Conservation (phyloP, 2,888 invertebrate species). For the Aphodius sticticus region DNA sequence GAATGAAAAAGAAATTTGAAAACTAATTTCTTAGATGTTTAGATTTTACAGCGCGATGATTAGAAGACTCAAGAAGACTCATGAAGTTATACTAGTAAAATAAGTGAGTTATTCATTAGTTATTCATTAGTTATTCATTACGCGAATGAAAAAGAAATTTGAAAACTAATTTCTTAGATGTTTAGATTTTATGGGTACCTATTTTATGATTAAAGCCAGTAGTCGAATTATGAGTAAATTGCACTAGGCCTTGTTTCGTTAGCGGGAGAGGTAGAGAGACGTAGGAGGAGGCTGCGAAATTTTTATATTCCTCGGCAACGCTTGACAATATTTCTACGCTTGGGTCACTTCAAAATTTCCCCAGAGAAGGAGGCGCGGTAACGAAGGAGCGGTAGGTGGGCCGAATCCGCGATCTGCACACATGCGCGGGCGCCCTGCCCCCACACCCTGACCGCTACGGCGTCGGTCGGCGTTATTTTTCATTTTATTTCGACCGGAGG, state of each 20-base stretch:
- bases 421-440: constrained; percentile 18
- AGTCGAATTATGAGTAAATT: background rate
- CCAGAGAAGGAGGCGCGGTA: constrained; percentile 40
- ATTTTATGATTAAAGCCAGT: background rate
- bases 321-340: constrained; percentile 50
- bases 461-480: constrained; percentile 50
- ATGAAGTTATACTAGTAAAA: no score
- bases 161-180: no score
- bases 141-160: no score
- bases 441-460: constrained; percentile 45
- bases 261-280: background rate
- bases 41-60: no score
- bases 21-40: no score
- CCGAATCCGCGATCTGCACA: constrained; percentile 19
- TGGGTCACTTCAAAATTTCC: constrained; percentile 51
- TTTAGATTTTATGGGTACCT: no score
- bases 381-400: constrained; percentile 24
- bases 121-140: no score
- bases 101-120: no score
- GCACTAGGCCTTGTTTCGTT: background rate
- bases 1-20: no score
- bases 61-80: no score
- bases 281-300: constrained; percentile 31
- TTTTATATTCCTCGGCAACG: constrained; percentile 51
- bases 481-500: constrained; percentile 42